A percentile compares a stretch with the other conserved stretches of the same genome.
phyloP scores from a whole-genome alignment of 1,140 invertebrate genomes.

The Zeugodacus cucurbitae region DNA sequence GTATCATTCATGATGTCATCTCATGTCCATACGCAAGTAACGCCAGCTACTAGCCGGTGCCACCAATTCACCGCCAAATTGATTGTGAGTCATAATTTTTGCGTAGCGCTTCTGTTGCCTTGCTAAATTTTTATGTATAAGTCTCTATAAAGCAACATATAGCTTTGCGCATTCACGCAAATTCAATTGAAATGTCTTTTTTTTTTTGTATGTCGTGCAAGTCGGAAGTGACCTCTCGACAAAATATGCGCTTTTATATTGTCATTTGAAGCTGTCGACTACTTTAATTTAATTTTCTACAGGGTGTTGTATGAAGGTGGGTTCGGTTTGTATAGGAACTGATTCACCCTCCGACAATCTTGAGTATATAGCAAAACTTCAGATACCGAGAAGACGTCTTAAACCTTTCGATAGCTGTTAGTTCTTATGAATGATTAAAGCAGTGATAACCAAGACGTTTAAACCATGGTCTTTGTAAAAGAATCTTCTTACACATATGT shows the following conservation, averaged over 20 bases:
- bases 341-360: too few relatives aligned
- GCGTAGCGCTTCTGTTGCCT: neutral
- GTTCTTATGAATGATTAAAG: too few relatives aligned
- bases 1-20: constrained; percentile 33
- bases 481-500: too few relatives aligned
- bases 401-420: too few relatives aligned
- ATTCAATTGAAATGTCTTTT: neutral
- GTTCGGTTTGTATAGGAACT: too few relatives aligned
- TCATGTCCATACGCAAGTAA: neutral
- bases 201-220: neutral
- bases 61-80: neutral
- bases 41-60: neutral
- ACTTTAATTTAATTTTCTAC: neutral
- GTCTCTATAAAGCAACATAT: neutral
- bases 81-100: constrained; percentile 28
- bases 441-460: too few relatives aligned
- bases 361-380: too few relatives aligned
- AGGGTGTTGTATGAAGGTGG: neutral
- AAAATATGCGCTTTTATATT: neutral
- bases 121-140: neutral
- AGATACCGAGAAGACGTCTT: too few relatives aligned
- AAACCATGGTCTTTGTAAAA: too few relatives aligned
- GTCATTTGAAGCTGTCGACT: neutral
- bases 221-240: constrained; percentile 17
- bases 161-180: neutral